These are phyloP conservation scores for Nothobranchius kuhntae DNA, from an alignment of 2,113 vertebrate genomes.

Conservation along the genomic window DNA sequence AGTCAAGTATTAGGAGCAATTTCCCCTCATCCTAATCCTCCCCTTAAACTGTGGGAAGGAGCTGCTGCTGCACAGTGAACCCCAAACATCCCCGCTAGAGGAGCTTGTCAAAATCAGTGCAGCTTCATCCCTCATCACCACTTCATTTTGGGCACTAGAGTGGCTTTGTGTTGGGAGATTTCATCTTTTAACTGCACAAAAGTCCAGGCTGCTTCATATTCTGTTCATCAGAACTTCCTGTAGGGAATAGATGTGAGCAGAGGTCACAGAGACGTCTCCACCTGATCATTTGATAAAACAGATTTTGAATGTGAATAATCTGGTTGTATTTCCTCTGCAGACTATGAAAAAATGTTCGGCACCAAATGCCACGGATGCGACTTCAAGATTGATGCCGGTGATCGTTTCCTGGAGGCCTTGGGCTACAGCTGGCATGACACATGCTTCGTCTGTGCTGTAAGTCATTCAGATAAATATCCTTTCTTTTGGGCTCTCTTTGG, in stretches of 20 bases:
- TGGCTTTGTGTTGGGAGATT: slow-evolving; percentile 8
- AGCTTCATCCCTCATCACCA: slow-evolving; percentile 18
- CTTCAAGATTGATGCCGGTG: slow-evolving; percentile 98
- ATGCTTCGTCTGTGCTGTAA: slow-evolving; percentile 98
- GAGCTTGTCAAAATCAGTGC: slow-evolving; percentile 16
- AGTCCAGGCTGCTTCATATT: slow-evolving; percentile 16
- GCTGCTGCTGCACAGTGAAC: slow-evolving; percentile 39
- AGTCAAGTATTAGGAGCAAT: slow-evolving; percentile 73
- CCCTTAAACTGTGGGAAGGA: slow-evolving; percentile 32
- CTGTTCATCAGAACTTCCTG: slow-evolving; percentile 2
- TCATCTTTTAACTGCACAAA: slow-evolving; percentile 13
- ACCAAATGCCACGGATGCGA: slow-evolving; percentile 98
- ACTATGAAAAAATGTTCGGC: slow-evolving; percentile 99
- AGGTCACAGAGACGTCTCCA: slow-evolving; percentile 12
- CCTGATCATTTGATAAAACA: slow-evolving; percentile 16
- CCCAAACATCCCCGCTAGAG: slow-evolving; percentile 22
- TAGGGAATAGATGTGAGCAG: slow-evolving; percentile 20
- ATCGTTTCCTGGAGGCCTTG: slow-evolving; percentile 97
- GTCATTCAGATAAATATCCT: slow-evolving; percentile 77
- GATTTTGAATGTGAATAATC: slow-evolving; percentile 14
- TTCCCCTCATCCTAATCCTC: slow-evolving; percentile 69
- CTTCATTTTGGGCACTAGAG: slow-evolving; percentile 1
- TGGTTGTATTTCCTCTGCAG: slow-evolving; percentile 67
- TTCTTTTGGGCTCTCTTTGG: slow-evolving; percentile 26
- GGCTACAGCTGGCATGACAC: slow-evolving; percentile 99